Conservation (phyloP, 2,888 invertebrate species). For the Sphaerophoria taeniata region DNA sequence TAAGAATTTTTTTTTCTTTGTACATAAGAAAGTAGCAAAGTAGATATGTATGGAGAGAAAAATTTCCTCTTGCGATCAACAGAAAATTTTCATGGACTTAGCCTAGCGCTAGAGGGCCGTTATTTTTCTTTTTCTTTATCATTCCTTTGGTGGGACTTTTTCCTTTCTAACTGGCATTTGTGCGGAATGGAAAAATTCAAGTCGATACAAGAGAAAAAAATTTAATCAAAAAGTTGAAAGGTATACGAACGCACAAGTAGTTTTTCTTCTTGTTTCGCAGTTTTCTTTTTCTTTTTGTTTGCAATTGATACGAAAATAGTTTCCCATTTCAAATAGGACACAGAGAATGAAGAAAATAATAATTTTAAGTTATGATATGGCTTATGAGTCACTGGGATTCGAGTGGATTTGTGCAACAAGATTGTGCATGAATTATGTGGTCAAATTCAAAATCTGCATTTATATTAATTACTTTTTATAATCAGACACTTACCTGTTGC, state of each 20-base stretch:
- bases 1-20: slow-evolving; percentile 34
- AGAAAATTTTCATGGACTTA: slow-evolving; percentile 22
- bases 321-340: slow-evolving; percentile 26
- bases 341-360: slow-evolving; percentile 6
- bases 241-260: slow-evolving; percentile 35
- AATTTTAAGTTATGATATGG: slow-evolving; percentile 54
- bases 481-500: neutral
- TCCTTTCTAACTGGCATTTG: slow-evolving; percentile 25
- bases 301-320: slow-evolving; percentile 24
- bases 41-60: neutral
- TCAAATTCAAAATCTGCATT: neutral
- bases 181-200: slow-evolving; percentile 2
- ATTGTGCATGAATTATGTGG: neutral
- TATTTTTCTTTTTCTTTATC: slow-evolving; percentile 46
- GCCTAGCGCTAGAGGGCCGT: slow-evolving; percentile 34
- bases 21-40: too few species aligned
- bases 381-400: slow-evolving; percentile 46
- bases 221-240: slow-evolving; percentile 38
- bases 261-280: slow-evolving; percentile 21
- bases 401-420: slow-evolving; percentile 1
- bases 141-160: slow-evolving; percentile 47
- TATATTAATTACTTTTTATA: neutral
- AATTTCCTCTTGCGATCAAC: slow-evolving; percentile 42
- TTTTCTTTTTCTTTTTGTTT: neutral
- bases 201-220: slow-evolving; percentile 22